Percentiles rank a stretch among this genome's conserved stretches.
Conservation (phyloP, 2,113 vertebrate genomes). For the Epinephelus fuscoguttatus region DNA sequence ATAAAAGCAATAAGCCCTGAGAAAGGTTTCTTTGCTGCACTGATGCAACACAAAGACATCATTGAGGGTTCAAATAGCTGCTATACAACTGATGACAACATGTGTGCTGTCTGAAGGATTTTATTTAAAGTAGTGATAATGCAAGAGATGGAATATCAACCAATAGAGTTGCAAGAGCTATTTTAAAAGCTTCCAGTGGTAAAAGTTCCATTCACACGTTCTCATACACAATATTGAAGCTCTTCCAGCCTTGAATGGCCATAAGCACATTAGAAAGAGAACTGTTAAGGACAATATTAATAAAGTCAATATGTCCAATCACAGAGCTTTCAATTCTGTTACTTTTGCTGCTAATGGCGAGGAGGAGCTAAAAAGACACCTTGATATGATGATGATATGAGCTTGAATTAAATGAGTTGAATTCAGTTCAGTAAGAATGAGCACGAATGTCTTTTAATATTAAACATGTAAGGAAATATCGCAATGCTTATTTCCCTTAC, state of each 20-base stretch:
- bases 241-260: background rate
- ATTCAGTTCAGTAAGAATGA: too few relatives aligned
- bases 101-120: background rate
- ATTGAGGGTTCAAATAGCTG: background rate
- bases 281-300: background rate
- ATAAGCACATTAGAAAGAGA: background rate
- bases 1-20: background rate
- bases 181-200: background rate
- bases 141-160: background rate
- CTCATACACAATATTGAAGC: background rate
- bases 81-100: background rate
- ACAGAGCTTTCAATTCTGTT: too few relatives aligned
- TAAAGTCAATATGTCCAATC: too few relatives aligned
- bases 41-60: background rate
- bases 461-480: too few relatives aligned
- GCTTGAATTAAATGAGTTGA: background rate
- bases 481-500: too few relatives aligned
- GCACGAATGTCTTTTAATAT: too few relatives aligned
- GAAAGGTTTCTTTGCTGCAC: background rate
- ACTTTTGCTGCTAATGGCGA: too few relatives aligned
- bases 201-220: background rate
- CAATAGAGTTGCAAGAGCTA: background rate
- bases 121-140: conserved; percentile 8
- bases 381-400: background rate
- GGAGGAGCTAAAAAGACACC: too few relatives aligned